phyloP scores from a whole-genome alignment of 2,113 vertebrate genomes.

The Sinocyclocheilus anshuiensis region DNA sequence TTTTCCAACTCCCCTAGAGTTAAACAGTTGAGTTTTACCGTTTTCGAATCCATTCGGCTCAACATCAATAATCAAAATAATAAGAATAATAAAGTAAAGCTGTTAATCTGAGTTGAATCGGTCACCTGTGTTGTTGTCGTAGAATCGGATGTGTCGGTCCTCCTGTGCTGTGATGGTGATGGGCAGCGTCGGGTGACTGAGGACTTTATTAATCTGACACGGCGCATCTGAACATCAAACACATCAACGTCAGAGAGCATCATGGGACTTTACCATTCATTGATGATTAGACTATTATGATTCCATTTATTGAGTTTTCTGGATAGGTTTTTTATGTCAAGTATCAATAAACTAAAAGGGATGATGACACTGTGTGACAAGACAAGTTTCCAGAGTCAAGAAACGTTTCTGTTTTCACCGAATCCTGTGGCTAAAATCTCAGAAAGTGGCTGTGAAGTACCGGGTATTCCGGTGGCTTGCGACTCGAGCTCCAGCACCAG shows the following conservation, averaged over 20 bases:
- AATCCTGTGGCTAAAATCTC: too few species aligned
- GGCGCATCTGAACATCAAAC: conserved; percentile 71
- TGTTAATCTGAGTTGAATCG: background rate
- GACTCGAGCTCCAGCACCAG: conserved; percentile 91
- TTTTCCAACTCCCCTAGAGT: too few species aligned
- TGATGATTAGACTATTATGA: background rate
- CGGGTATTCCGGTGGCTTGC: conserved; percentile 80
- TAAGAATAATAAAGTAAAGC: background rate
- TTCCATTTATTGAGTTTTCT: background rate
- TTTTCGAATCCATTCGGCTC: too few species aligned
- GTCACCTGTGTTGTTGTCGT: conserved; percentile 95
- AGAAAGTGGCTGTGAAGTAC: conserved; percentile 63
- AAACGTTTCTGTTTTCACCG: too few species aligned
- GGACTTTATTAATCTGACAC: conserved; percentile 94
- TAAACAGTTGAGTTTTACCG: too few species aligned
- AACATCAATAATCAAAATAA: background rate
- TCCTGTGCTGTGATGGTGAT: conserved; percentile 98
- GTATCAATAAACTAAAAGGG: background rate
- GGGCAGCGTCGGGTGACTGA: conserved; percentile 98
- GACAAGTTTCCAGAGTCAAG: too few species aligned
- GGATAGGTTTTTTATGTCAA: background rate
- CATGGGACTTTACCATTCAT: background rate
- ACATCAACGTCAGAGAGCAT: background rate
- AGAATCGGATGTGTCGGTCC: conserved; percentile 97
- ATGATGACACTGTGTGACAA: too few species aligned